Base-by-base conservation (phyloP, 2,797 vertebrate species). In the Dryobates pubescens region DNA sequence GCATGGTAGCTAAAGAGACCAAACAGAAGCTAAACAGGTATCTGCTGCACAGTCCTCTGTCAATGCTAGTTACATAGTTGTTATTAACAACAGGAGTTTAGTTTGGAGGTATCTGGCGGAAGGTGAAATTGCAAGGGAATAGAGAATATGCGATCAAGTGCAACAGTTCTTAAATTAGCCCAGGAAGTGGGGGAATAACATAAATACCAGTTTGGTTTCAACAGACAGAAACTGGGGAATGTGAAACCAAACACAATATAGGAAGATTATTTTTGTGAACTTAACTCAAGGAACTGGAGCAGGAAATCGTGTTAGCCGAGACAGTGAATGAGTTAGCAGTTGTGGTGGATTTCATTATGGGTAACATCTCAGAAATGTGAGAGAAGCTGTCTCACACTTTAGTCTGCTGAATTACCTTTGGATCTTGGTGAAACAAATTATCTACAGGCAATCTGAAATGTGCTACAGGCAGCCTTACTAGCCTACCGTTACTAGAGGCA, bases 371-470 rank as follows among this genome's bases (percentile, higher is more conserved):
- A 49, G 74, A 91, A 79, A 91, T 64, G 68, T 64, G 77, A 86
- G 64, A 92, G 72, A 82, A 91, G 81, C 74, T 74, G 88, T 91
- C 88, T 95, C 61, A 79, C n/a, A 4, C 53, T 78, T 79, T 59
- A 36, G 47, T 53, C 80, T 47, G 32, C 36, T 72, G 86, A 73
- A 56, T 70, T 88, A 88, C 92, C 83, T 88, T 86, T 76, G 71
- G 17, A 59, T 91, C 71, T 54, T 3, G 34, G 71, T 57, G 77
- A 88, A 90, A 78, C 27, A 69, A 77, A 56, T 58, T 26, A 70
- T 19, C 71, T 53, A 10, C 30, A 72, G 16, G 51, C 76, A 91
- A 32, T 45, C 36, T 12, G 45, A 86, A 91, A 59, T 5, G 16
- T 18, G 36, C 47, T 72, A 54, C 22, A 38, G 67, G 47, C 45